These are phyloP conservation scores for Athene noctua DNA, from an alignment of 2,113 vertebrate genomes.

Conservation along the genomic window DNA sequence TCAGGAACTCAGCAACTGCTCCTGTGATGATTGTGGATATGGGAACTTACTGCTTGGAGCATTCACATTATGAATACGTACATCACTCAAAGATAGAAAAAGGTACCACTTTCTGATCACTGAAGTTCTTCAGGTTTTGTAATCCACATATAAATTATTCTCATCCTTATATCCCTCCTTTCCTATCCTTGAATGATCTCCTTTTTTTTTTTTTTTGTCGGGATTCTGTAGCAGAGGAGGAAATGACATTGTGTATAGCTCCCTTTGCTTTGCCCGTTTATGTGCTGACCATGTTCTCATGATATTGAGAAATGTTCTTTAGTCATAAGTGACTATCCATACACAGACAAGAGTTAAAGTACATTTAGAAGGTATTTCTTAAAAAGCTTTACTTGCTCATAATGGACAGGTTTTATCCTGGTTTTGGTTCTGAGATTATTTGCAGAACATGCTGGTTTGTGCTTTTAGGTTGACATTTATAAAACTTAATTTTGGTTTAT, in stretches of 20 bases:
- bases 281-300: background rate
- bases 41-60: constrained; percentile 56
- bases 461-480: background rate
- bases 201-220: background rate
- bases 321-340: background rate
- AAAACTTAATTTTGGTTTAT: background rate
- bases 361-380: background rate
- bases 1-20: constrained; percentile 60
- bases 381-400: background rate
- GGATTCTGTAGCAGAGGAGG: background rate
- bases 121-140: constrained; percentile 51
- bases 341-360: background rate
- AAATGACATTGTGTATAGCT: background rate
- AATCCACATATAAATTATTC: constrained; percentile 32
- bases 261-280: background rate
- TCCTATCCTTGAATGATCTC: background rate
- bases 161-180: background rate
- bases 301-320: background rate
- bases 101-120: constrained; percentile 32
- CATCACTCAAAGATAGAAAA: constrained; percentile 42
- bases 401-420: background rate
- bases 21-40: constrained; percentile 54
- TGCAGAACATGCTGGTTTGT: background rate
- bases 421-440: background rate
- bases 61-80: constrained; percentile 22